Evolutionary conservation across 1,140 invertebrate species (phyloP).

Genomic region (Brachionus asplanchnoidis): DNA sequence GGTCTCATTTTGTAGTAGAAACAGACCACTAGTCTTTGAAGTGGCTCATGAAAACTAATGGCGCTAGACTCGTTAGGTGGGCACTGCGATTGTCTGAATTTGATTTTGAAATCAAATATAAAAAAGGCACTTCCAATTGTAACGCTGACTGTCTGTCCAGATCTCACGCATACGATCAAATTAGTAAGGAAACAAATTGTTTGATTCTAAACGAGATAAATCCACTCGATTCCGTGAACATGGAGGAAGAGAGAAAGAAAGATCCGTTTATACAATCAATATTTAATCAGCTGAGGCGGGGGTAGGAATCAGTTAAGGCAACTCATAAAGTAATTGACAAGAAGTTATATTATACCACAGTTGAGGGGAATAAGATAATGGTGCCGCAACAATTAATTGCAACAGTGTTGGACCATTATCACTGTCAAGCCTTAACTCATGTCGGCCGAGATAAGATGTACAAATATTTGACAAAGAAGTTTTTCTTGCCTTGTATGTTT

Average conservation of each 20-base stretch:
- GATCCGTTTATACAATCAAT: not conserved
- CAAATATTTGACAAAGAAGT: not conserved
- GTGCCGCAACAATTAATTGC: not conserved
- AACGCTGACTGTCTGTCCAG: not conserved
- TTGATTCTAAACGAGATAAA: not conserved
- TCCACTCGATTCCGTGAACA: not conserved
- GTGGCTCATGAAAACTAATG: not conserved
- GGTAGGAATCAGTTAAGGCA: not conserved
- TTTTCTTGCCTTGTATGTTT: not conserved
- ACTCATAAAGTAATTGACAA: not conserved
- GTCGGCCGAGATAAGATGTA: not conserved
- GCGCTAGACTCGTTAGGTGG: conserved; percentile 46
- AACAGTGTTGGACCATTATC: not conserved
- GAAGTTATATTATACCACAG: not conserved
- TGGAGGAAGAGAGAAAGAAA: not conserved
- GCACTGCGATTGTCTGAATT: conserved; percentile 44
- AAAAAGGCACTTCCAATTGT: not conserved
- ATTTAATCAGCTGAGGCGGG: not conserved
- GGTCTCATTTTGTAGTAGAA: not conserved
- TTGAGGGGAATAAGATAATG: not conserved
- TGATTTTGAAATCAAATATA: conserved; percentile 46
- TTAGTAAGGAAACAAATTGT: not conserved
- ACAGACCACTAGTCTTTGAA: not conserved
- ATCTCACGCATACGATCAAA: not conserved
- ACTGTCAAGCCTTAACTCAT: not conserved